Evolutionary conservation across 2,888 invertebrate species (phyloP).

Genomic region (Altica lythri): DNA sequence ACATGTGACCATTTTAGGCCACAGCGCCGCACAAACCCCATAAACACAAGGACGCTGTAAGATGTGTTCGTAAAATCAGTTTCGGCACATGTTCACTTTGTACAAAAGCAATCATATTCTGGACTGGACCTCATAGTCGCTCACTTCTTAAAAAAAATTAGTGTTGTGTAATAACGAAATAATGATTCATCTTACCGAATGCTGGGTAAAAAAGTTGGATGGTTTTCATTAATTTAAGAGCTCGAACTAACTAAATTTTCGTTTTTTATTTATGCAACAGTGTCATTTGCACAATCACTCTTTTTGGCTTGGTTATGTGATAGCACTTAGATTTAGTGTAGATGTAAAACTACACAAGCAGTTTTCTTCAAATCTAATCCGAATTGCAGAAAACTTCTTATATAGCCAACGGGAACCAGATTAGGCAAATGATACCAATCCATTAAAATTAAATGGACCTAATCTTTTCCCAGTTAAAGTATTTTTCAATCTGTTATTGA

Average conservation of each 20-base stretch:
- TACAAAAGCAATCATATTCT: constrained; percentile 48
- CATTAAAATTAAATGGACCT: constrained; percentile 2
- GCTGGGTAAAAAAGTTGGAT: constrained; percentile 37
- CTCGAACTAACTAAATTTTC: constrained; percentile 30
- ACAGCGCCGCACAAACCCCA: constrained; percentile 33
- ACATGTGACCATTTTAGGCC: constrained; percentile 36
- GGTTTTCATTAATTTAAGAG: constrained; percentile 19
- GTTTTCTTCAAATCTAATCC: constrained; percentile 19
- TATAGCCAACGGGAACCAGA: constrained; percentile 20
- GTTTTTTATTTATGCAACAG: constrained; percentile 1
- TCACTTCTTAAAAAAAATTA: constrained; percentile 52
- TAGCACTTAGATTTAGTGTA: constrained; percentile 22
- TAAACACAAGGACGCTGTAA: constrained; percentile 35
- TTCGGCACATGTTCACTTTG: constrained; percentile 39
- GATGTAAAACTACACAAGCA: constrained; percentile 17
- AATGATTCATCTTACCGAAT: constrained; percentile 50
- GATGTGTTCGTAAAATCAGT: constrained; percentile 36
- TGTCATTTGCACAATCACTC: constrained; percentile 26
- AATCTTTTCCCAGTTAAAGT: neutral
- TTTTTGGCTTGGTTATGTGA: constrained; percentile 22
- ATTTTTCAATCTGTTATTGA: too few relatives aligned
- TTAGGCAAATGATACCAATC: constrained; percentile 25
- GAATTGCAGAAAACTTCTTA: constrained; percentile 21
- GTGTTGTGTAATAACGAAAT: constrained; percentile 54
- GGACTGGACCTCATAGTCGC: constrained; percentile 48